Percentiles rank a stretch among this genome's conserved stretches.
Conservation (phyloP, 2,113 vertebrate genomes). For the Taurulus bubalis region DNA sequence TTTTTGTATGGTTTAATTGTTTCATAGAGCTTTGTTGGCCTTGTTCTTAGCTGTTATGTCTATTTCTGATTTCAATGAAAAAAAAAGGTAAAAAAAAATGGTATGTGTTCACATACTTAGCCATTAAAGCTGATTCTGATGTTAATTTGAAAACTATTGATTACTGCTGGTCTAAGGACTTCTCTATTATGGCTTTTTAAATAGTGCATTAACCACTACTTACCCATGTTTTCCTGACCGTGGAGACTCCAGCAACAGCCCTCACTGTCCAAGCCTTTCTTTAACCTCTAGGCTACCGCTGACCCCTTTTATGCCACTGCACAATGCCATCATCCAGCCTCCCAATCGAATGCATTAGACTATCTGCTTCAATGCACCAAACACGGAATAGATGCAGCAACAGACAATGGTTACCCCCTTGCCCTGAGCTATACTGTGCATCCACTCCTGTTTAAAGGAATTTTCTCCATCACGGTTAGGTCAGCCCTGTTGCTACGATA, state of each 20-base stretch:
- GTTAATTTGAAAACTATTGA: conserved; percentile 17
- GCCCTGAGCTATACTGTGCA: conserved; percentile 48
- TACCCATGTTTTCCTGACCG: not conserved
- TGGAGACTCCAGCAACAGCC: not conserved
- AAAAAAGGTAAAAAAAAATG: too few species aligned
- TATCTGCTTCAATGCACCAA: conserved; percentile 56
- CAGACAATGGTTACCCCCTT: conserved; percentile 51
- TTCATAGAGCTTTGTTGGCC: not conserved
- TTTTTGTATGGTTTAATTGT: not conserved
- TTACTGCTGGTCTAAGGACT: not conserved
- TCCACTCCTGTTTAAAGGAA: conserved; percentile 40
- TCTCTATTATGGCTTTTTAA: not conserved
- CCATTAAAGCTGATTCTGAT: not conserved
- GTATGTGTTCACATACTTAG: not conserved
- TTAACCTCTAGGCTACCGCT: conserved; percentile 62
- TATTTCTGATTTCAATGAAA: not conserved
- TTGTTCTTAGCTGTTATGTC: not conserved
- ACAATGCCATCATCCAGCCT: conserved; percentile 43
- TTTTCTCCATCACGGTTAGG: conserved; percentile 48
- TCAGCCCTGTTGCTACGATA: conserved; percentile 18
- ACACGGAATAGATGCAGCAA: conserved; percentile 37
- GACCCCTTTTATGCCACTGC: conserved; percentile 58
- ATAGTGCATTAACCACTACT: not conserved
- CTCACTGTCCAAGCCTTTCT: conserved; percentile 33
- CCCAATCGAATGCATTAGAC: conserved; percentile 59